phyloP scores from a whole-genome alignment of 2,888 invertebrate species.

The Cryptocephalus moraei region DNA sequence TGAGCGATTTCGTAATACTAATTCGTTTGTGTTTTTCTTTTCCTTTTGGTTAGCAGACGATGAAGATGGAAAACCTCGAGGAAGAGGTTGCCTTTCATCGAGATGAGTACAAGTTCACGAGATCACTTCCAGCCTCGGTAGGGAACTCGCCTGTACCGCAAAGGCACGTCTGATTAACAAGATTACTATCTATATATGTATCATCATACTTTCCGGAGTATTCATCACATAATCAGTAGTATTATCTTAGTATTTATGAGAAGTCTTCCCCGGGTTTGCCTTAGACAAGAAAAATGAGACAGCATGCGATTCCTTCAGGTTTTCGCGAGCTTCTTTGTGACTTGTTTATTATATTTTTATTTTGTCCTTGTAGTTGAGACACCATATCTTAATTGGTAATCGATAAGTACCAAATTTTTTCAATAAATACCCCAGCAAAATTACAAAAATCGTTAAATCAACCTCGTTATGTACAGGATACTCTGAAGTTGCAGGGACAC shows the following conservation, averaged over 20 bases:
- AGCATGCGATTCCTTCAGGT: constrained; percentile 12
- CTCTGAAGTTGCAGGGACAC: too few species aligned
- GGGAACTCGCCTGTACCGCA: constrained; percentile 28
- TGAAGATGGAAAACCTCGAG: constrained; percentile 50
- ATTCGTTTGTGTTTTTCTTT: not conserved
- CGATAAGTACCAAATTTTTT: too few species aligned
- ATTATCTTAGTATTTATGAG: constrained; percentile 1
- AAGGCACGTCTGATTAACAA: constrained; percentile 21
- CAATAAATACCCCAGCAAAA: too few species aligned
- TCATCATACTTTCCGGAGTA: constrained; percentile 2
- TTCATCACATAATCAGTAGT: not conserved
- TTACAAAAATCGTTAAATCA: too few species aligned
- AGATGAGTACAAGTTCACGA: constrained; percentile 41
- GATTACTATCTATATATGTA: constrained; percentile 14
- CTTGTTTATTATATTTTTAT: not conserved
- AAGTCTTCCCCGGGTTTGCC: constrained; percentile 26
- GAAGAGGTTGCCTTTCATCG: constrained; percentile 57
- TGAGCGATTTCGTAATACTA: too few species aligned
- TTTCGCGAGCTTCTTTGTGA: constrained; percentile 1
- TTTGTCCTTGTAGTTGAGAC: too few species aligned
- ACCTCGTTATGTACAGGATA: too few species aligned
- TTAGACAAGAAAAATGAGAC: constrained; percentile 16
- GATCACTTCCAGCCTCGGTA: constrained; percentile 28
- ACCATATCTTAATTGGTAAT: too few species aligned
- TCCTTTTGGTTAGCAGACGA: constrained; percentile 45